These are phyloP conservation scores for Hemicrepidius hirtus DNA, from an alignment of 2,888 invertebrate species.

Conservation along the genomic window DNA sequence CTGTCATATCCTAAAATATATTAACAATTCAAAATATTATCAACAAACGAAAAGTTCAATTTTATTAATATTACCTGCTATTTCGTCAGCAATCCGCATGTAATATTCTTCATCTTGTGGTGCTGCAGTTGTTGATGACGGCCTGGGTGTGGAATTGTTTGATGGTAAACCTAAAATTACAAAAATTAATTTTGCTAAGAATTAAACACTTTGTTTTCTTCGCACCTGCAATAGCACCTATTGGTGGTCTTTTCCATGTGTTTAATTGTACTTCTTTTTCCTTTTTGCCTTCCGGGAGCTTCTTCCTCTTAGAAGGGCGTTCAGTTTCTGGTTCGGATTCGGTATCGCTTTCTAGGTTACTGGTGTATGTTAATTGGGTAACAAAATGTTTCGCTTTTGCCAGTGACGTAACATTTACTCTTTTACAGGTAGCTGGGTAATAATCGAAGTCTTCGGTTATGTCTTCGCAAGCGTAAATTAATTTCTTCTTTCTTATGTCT, in stretches of 20 bases:
- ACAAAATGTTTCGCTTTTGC: neutral
- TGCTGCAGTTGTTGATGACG: neutral
- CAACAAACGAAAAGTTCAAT: neutral
- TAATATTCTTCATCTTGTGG: neutral
- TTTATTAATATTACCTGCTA: neutral
- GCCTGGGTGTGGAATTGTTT: neutral
- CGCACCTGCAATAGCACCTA: neutral
- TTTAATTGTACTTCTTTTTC: neutral
- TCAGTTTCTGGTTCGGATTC: neutral
- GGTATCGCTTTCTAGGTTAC: neutral
- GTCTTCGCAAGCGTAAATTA: neutral
- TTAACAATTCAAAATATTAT: neutral
- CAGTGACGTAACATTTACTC: neutral
- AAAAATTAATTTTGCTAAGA: neutral
- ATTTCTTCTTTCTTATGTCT: neutral
- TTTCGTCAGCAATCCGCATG: neutral
- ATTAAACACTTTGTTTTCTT: neutral
- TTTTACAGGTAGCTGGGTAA: neutral
- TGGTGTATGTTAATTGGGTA: neutral
- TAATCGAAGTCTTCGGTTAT: neutral
- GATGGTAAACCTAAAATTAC: neutral
- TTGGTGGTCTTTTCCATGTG: neutral
- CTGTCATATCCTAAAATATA: neutral
- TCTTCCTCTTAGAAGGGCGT: neutral
- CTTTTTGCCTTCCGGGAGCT: neutral